These are phyloP conservation scores for Rhogogaster chlorosoma DNA, from an alignment of 2,888 invertebrate species.

Conservation along the genomic window DNA sequence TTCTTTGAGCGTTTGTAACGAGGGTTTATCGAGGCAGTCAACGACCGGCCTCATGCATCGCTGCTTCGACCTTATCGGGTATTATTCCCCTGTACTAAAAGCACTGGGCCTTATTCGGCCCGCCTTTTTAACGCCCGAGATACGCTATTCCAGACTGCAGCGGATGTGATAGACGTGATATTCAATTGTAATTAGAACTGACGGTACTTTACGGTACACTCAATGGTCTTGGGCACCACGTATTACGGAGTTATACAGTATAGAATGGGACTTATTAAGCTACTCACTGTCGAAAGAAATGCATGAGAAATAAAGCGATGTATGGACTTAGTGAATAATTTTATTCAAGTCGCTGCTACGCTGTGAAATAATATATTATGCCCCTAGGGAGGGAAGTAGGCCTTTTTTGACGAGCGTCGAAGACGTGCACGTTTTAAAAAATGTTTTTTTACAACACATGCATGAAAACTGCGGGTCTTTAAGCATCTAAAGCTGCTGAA, in stretches of 20 bases:
- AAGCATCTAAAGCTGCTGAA: no score
- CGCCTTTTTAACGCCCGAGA: background rate
- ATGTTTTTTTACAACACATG: no score
- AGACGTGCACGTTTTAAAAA: no score
- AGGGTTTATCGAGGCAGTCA: background rate
- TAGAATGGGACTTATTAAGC: background rate
- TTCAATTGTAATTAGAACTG: conserved; percentile 17
- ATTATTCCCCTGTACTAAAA: conserved; percentile 8
- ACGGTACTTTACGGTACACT: conserved; percentile 9
- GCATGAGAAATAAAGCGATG: background rate
- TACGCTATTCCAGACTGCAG: background rate
- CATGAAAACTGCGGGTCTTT: no score
- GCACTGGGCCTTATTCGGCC: conserved; percentile 23
- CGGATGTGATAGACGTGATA: conserved; percentile 22
- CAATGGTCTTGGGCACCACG: background rate
- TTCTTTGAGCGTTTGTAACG: background rate
- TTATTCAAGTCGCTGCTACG: no score
- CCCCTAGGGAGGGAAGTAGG: no score
- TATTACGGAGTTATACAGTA: no score
- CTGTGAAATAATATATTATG: no score
- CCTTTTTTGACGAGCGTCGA: no score
- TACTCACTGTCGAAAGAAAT: background rate
- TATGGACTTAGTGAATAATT: no score
- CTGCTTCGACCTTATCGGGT: conserved; percentile 19
- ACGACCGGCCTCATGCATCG: conserved; percentile 39